Evolutionary conservation across 1,140 invertebrate species (phyloP).

Genomic region (Planococcus citri): DNA sequence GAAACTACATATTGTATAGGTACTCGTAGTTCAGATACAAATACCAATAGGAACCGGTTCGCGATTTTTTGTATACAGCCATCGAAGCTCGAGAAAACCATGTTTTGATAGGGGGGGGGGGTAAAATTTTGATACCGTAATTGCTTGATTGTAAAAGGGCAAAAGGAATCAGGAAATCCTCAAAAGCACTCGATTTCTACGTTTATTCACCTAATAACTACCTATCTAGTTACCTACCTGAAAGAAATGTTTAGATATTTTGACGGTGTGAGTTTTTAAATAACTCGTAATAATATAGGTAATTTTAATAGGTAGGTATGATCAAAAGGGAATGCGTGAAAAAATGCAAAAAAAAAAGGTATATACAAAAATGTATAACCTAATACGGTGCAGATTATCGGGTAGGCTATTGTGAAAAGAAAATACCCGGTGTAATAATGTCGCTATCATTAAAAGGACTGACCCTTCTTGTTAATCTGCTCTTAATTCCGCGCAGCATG

Average conservation of each 20-base stretch:
- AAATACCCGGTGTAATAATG: neutral
- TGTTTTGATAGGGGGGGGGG: neutral
- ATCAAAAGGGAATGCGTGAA: neutral
- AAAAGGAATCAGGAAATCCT: neutral
- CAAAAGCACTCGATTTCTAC: no score
- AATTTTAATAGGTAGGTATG: no score
- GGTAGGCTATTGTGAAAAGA: neutral
- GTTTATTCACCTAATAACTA: no score
- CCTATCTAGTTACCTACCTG: no score
- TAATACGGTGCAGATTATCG: neutral
- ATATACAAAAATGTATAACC: no score
- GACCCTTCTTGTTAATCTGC: conserved; percentile 2
- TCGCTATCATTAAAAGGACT: conserved; percentile 1
- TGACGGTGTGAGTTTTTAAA: no score
- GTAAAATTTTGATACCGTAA: no score
- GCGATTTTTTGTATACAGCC: neutral
- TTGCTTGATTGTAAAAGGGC: no score
- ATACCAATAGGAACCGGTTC: neutral
- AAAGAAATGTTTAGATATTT: no score
- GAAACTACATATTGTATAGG: no score
- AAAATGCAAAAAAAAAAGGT: neutral
- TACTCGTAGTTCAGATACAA: no score
- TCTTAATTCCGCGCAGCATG: conserved; percentile 5
- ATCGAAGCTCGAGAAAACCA: neutral
- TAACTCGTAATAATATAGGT: no score